Conservation (phyloP, 2,888 invertebrate genomes). For the Melanchra persicariae region DNA sequence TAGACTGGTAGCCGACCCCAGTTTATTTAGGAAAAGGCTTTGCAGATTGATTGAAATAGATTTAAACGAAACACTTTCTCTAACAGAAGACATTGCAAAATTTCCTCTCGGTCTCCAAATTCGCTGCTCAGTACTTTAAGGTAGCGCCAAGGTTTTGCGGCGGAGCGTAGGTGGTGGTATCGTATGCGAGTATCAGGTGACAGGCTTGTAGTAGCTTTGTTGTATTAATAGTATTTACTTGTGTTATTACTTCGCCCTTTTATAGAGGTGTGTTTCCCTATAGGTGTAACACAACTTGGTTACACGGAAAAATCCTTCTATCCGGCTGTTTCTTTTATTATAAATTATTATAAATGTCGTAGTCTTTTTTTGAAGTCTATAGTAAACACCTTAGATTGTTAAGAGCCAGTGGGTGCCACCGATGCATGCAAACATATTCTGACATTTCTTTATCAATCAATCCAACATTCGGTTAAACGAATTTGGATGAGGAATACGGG, state of each 20-base stretch:
- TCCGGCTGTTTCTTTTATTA: too few relatives aligned
- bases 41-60: neutral
- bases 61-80: constrained; percentile 21
- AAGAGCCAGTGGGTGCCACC: too few relatives aligned
- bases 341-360: too few relatives aligned
- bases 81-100: constrained; percentile 13
- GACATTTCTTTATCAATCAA: too few relatives aligned
- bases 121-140: constrained; percentile 20
- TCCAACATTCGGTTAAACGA: too few relatives aligned
- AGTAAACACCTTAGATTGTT: too few relatives aligned
- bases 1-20: neutral
- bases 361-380: too few relatives aligned
- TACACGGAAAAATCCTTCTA: neutral
- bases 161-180: constrained; percentile 46
- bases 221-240: constrained; percentile 42
- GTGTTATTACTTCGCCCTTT: neutral
- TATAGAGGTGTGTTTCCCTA: neutral
- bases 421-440: too few relatives aligned
- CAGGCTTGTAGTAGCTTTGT: constrained; percentile 35
- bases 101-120: constrained; percentile 32
- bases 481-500: too few relatives aligned
- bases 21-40: neutral
- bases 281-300: too few relatives aligned
- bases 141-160: constrained; percentile 50
- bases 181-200: constrained; percentile 43